Evolutionary conservation across 2,797 vertebrate genomes (phyloP), one percentile per base, ranked within the genome.

Genomic region (Crocidura indochinensis): DNA sequence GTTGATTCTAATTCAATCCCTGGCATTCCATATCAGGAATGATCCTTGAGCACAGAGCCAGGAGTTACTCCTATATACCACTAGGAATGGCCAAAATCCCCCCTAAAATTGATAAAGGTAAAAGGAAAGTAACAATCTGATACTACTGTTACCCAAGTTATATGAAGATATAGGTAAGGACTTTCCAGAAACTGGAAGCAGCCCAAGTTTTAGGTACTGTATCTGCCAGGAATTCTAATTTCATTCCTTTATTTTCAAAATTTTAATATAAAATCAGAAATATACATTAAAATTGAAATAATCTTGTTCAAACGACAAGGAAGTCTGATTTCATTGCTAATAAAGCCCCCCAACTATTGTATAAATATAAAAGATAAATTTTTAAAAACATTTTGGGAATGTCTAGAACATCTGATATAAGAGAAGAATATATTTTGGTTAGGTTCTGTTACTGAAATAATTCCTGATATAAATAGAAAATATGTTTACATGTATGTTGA

Each of bases 251-350:
- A 12, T 64, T 22, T 84, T 84, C 44, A 71, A 87, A 78, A 3
- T 68, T 38, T 47, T 44, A 64, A 82, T 12, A 38, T 10, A 85
- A 75, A 91, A 78, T 38, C 60, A 65, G 84, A 73, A 84, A 84
- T 26, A 6, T 46, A 60, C 71, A 80, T 67, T 75, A 38, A 38
- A 78, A 73, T 84, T 84, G 65, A 68, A 89, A 78, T 46, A 46
- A 38, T 38, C 38, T 78, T 74, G 47, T 56, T 84, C 49, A 17
- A 47, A 78, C 65, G 65, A 31, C 38, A 69, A 77, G 86, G 87
- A 38, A n/a, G 22, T 17, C 0, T 78, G n/a, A 64, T 44, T 15
- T 0, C 1, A 79, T 9, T 82, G 17, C 24, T 72, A 84, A 68
- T 5, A 62, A 51, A 89, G 1, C 1, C 8, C 56, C 56, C 17